Evolutionary conservation across 2,888 invertebrate genomes (phyloP), one percentile per base, ranked within the genome.

Genomic region (Seira musarum): DNA sequence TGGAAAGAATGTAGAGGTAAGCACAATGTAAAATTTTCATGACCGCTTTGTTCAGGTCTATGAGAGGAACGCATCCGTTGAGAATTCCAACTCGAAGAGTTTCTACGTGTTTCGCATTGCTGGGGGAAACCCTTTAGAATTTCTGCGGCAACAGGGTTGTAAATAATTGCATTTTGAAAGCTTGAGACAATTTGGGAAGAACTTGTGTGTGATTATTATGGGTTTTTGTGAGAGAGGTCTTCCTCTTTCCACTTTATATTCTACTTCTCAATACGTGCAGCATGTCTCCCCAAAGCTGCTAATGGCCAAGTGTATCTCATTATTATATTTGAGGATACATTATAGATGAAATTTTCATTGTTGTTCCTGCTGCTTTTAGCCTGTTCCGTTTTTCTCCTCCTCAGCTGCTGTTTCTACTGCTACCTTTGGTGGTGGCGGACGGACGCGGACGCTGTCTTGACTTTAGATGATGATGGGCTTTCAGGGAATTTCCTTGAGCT

Each of bases 61-160:
- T n/a, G n/a, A n/a, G n/a, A n/a, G n/a, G n/a, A n/a, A n/a, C n/a
- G n/a, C n/a, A 22, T 68, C 40, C 69, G 49, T 69, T 30, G 69
- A 80, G 82, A 79, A 81, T 82, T 85, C 81, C 82, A 80, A 77
- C 65, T 13, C 15, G 15, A 13, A n/a, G 21, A 60, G 82, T 82
- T 82, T 82, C n/a, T 84, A 82, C 80, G 84, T 86, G 85, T 83
- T 86, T 86, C 72, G 83, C 82, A 86, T 86, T 83, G 80, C 85
- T 86, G 80, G 86, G 86, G 85, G 84, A 86, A 86, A 83, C 85
- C 86, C 84, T 86, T 80, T 65, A 46, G 65, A 80, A 80, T 80
- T 60, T 80, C 74, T 80, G 80, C 70, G 80, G 80, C 80, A 80
- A 70, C 80, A 74, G 80, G 70, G 80, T 74, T 80, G 80, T 80